Percentiles rank a stretch among this genome's conserved stretches.
Conservation (phyloP, 2,888 invertebrate genomes). For the Metopia argyrocephala region DNA sequence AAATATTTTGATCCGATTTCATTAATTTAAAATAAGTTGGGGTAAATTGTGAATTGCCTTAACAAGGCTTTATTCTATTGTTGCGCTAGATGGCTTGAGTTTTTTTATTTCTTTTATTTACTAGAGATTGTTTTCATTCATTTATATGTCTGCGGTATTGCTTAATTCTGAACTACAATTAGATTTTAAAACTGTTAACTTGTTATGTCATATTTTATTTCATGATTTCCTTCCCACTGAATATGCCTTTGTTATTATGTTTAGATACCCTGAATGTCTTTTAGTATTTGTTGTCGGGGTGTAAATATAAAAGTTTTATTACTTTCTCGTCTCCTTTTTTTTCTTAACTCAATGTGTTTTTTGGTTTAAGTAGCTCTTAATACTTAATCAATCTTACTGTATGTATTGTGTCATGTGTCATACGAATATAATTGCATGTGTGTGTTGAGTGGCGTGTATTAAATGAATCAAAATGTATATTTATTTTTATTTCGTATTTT, state of each 20-base stretch:
- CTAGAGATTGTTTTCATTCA: neutral
- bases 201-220: slow-evolving; percentile 16
- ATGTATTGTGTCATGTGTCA: neutral
- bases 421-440: slow-evolving; percentile 21
- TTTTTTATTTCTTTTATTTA: neutral
- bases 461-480: slow-evolving; percentile 44
- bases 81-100: neutral
- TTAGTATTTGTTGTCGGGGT: neutral
- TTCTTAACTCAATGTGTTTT: too few species aligned
- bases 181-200: slow-evolving; percentile 31
- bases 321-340: too few species aligned
- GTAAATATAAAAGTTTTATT: too few species aligned
- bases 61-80: slow-evolving; percentile 18
- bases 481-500: slow-evolving; percentile 26
- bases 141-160: slow-evolving; percentile 1
- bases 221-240: neutral
- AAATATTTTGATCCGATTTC: too few species aligned
- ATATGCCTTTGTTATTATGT: neutral
- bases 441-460: slow-evolving; percentile 46
- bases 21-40: too few species aligned
- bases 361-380: neutral
- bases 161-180: slow-evolving; percentile 1
- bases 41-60: slow-evolving; percentile 20
- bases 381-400: slow-evolving; percentile 16
- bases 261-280: neutral